Evolutionary conservation across 2,797 vertebrate genomes (phyloP).

Genomic region (Antennarius maculatus): DNA sequence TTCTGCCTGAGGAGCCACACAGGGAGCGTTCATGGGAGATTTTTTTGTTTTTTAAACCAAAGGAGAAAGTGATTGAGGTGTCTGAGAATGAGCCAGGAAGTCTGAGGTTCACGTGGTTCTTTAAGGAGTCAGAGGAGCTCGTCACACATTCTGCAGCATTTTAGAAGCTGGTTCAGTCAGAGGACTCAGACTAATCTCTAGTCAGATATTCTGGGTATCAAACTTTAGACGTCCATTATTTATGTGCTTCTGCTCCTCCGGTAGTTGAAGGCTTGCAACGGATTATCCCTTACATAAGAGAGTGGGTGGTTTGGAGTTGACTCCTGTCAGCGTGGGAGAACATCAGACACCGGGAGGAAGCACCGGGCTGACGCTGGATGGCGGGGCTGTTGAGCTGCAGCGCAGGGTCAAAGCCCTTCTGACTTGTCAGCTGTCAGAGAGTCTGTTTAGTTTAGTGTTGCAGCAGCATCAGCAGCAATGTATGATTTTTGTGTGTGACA

Average conservation of each 20-base stretch:
- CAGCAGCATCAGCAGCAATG: conserved; percentile 53
- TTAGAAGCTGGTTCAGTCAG: conserved; percentile 14
- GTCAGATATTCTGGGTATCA: conserved; percentile 26
- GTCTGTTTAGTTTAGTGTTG: conserved; percentile 65
- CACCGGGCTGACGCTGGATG: conserved; percentile 28
- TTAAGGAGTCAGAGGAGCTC: conserved; percentile 61
- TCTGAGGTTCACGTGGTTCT: conserved; percentile 61
- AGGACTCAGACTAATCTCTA: conserved; percentile 8
- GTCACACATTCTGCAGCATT: conserved; percentile 40
- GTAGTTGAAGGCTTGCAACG: conserved; percentile 40
- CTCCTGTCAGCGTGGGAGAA: conserved; percentile 52
- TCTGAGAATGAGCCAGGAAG: conserved; percentile 67
- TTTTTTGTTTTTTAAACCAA: conserved; percentile 36
- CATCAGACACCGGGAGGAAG: conserved; percentile 42
- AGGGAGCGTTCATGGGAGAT: conserved; percentile 63
- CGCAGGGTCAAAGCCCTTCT: conserved; percentile 50
- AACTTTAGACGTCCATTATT: conserved; percentile 37
- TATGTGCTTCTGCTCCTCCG: conserved; percentile 29
- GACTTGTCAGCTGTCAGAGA: conserved; percentile 52
- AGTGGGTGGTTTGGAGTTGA: conserved; percentile 54
- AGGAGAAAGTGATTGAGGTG: conserved; percentile 71
- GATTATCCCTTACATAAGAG: conserved; percentile 66
- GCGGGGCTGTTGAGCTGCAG: conserved; percentile 34
- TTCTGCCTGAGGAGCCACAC: conserved; percentile 61
- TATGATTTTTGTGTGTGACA: conserved; percentile 57